phyloP scores from a whole-genome alignment of 1,140 invertebrate species.

The Centruroides sculpturatus region DNA sequence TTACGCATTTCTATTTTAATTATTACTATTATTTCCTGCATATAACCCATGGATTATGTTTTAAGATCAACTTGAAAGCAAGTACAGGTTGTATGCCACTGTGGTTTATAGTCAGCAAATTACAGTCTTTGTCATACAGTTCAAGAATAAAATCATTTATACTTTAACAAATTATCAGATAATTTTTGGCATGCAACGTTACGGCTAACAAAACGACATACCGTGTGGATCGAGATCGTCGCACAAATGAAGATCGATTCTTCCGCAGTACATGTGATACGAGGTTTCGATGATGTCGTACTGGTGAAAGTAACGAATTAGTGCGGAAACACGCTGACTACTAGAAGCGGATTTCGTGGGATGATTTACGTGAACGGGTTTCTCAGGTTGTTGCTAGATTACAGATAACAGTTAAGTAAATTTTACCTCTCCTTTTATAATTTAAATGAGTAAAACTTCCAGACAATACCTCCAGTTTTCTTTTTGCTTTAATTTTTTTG shows the following conservation, averaged over 20 bases:
- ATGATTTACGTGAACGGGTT: constrained; percentile 1
- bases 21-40: no score
- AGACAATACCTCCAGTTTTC: constrained; percentile 60
- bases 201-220: constrained; percentile 30
- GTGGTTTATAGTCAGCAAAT: no score
- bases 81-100: no score
- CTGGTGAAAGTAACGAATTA: constrained; percentile 49
- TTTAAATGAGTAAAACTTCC: constrained; percentile 40
- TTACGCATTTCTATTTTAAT: no score
- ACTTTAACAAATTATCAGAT: no score
- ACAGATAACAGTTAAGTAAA: constrained; percentile 5
- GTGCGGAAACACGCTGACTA: constrained; percentile 4
- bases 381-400: constrained; percentile 14
- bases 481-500: constrained; percentile 67
- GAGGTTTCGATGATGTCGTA: constrained; percentile 95
- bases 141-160: no score
- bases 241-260: constrained; percentile 92
- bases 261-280: constrained; percentile 85
- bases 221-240: constrained; percentile 68
- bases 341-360: background rate
- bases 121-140: no score
- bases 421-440: background rate
- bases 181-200: no score
- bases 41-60: no score
- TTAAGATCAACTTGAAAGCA: no score